Conservation (phyloP, 2,797 vertebrate species). For the Phataginus tetradactyla region DNA sequence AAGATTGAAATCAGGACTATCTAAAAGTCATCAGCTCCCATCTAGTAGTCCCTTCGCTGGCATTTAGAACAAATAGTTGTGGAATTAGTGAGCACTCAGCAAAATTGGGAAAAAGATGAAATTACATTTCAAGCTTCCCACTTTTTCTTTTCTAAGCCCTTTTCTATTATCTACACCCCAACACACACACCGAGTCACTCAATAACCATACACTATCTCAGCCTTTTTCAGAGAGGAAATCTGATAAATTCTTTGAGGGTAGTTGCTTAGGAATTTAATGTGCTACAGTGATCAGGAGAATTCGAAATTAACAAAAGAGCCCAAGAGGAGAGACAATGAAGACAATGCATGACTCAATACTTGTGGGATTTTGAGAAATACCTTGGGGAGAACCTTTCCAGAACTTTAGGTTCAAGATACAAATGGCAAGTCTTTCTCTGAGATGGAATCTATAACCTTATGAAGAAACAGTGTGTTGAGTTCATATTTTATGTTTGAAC, state of each 20-base stretch:
- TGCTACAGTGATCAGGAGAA: not conserved
- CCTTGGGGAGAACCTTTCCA: not conserved
- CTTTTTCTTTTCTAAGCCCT: not conserved
- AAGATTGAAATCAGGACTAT: slow-evolving; percentile 57
- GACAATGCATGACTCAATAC: not conserved
- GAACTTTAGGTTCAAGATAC: slow-evolving; percentile 3
- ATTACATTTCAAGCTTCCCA: not conserved
- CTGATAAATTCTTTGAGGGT: not conserved
- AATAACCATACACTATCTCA: not conserved
- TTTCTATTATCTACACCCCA: not conserved
- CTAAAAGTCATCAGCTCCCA: not conserved
- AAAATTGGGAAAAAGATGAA: not conserved
- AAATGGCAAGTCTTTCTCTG: not conserved
- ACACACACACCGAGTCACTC: not conserved
- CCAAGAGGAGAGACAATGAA: not conserved
- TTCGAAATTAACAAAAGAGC: not conserved
- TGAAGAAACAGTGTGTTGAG: not conserved
- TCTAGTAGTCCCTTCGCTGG: not conserved
- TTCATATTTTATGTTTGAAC: not conserved
- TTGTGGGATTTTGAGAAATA: not conserved
- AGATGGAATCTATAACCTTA: not conserved
- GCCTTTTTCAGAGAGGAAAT: not conserved
- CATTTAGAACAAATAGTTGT: not conserved
- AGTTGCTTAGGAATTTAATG: not conserved
- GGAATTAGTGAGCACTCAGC: not conserved